phyloP scores from a whole-genome alignment of 2,888 invertebrate species.

The Lasioglossum malachurum region DNA sequence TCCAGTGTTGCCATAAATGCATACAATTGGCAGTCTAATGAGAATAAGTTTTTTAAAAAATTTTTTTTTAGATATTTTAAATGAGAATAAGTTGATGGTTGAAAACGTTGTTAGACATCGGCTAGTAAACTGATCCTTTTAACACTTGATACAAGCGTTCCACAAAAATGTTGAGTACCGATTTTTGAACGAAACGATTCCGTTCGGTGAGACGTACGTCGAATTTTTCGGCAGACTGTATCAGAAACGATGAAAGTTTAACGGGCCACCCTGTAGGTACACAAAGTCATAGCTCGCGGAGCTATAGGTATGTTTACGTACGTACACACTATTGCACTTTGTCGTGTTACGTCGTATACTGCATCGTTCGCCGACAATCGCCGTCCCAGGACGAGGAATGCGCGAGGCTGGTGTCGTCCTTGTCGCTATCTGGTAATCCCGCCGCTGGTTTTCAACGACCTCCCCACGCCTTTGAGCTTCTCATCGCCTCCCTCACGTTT shows the following conservation, averaged over 20 bases:
- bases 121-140: no score
- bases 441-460: slow-evolving; percentile 51
- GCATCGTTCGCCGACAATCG: slow-evolving; percentile 66
- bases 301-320: slow-evolving; percentile 35
- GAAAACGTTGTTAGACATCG: no score
- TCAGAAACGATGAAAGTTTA: not conserved
- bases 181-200: not conserved
- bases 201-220: not conserved
- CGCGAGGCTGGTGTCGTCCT: slow-evolving; percentile 48
- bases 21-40: no score
- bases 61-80: no score
- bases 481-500: slow-evolving; percentile 23
- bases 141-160: no score
- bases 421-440: slow-evolving; percentile 63
- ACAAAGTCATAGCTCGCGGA: not conserved
- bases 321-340: slow-evolving; percentile 38
- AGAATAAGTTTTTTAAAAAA: no score
- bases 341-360: slow-evolving; percentile 65
- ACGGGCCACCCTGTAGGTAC: slow-evolving; percentile 13
- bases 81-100: no score
- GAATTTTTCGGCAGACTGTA: not conserved
- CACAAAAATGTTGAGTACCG: no score
- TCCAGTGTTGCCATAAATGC: no score
- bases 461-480: not conserved
- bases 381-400: slow-evolving; percentile 45